These are phyloP conservation scores for Dicyrtomina minuta DNA, from an alignment of 2,888 invertebrate species.

Conservation along the genomic window DNA sequence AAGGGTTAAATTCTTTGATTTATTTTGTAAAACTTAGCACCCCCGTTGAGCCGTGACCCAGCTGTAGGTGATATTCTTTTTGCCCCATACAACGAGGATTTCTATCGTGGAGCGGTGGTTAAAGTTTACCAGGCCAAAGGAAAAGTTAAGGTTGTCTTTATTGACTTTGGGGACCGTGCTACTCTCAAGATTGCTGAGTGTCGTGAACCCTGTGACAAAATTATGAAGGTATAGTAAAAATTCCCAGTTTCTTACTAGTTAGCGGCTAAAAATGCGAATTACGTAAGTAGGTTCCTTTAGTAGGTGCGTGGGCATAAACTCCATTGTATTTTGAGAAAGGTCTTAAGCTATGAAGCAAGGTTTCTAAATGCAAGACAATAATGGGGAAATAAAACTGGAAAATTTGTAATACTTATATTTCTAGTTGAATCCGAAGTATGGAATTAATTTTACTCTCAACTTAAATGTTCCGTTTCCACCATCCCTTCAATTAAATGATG, in stretches of 20 bases:
- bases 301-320: too few relatives aligned
- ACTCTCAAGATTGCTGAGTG: constrained; percentile 22
- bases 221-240: constrained; percentile 41
- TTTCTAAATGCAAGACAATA: too few relatives aligned
- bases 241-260: too few relatives aligned
- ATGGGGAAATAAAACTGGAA: too few relatives aligned
- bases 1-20: neutral
- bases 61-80: constrained; percentile 35
- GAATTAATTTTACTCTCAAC: neutral
- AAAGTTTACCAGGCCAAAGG: neutral
- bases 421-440: neutral
- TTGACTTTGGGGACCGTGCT: constrained; percentile 41
- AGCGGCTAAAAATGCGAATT: too few relatives aligned
- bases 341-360: too few relatives aligned
- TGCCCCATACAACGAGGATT: constrained; percentile 33
- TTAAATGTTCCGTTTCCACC: neutral
- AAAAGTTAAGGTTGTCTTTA: constrained; percentile 27
- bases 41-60: constrained; percentile 25
- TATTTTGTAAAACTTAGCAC: neutral
- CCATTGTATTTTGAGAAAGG: too few relatives aligned
- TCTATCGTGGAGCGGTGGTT: constrained; percentile 36
- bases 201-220: constrained; percentile 9
- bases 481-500: neutral
- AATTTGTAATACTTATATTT: too few relatives aligned
- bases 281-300: too few relatives aligned